Base-by-base conservation (phyloP, 1,140 invertebrate species). In the Semibalanus balanoides region DNA sequence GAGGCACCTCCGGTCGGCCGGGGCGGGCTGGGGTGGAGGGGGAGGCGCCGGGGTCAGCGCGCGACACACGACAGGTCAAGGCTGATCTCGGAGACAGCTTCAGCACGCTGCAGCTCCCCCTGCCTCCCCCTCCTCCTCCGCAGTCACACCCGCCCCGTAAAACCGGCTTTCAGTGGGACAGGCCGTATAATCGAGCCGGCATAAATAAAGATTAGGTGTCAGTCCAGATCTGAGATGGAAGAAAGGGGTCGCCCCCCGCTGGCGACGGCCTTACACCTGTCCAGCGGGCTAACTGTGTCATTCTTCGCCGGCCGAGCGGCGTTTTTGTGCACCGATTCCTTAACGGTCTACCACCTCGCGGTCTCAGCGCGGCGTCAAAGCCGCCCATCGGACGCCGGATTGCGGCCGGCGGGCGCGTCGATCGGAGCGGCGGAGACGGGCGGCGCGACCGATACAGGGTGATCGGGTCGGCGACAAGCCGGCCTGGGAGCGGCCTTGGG, bases 181-280 rank as follows among this genome's bases (percentile, higher is more conserved):
- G 51, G 11, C 51, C 51, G 51, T 64, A 64, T 64, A 64, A 64
- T 64, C 51, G 51, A 64, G 51, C 51, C 51, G 51, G 22, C 22
- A 64, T 64, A 64, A 64, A 64, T 64, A 64, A 64, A 64, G 51
- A 64, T 64, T 64, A 64, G 51, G 22, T 64, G 51, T 64, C 51
- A 64, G 51, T 64, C 51, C 51, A 64, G 51, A 64, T 64, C 51
- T 64, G 51, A 64, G 51, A 64, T 64, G 51, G 51, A 14, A 64
- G 51, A 64, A 64, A 64, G 51, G 51, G 51, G 51, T 64, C 22
- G 51, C 51, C 51, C 51, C 51, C 51, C 51, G 51, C 51, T 25
- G 51, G 51, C 22, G 14, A 19, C 51, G 51, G 51, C 51, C 51
- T 64, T 64, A 64, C 51, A 64, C 51, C 51, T 64, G 51, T 64